Conservation (phyloP, 2,888 invertebrate genomes). For the Morpho achilles region DNA sequence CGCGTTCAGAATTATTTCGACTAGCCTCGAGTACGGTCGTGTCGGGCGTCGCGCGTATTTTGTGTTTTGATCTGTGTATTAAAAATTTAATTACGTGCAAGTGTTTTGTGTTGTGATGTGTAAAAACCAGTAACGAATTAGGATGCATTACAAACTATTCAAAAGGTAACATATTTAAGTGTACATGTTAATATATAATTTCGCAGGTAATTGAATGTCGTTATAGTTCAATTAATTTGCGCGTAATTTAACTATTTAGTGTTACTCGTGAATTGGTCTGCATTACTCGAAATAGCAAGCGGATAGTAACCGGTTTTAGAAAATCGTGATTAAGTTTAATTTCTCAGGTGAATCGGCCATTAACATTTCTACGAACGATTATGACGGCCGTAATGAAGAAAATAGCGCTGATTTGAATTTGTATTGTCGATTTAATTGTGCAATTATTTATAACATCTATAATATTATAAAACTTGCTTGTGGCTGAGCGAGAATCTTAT, state of each 20-base stretch:
- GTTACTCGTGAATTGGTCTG: slow-evolving; percentile 11
- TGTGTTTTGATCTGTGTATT: slow-evolving; percentile 15
- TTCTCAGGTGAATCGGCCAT: background rate
- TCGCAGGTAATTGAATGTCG: too few relatives aligned
- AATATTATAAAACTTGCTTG: too few relatives aligned
- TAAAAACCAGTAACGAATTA: slow-evolving; percentile 34
- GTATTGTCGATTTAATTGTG: background rate
- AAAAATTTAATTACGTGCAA: slow-evolving; percentile 23
- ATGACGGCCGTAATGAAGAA: background rate
- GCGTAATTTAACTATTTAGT: slow-evolving; percentile 1
- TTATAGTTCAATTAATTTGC: background rate
- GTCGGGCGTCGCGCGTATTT: slow-evolving; percentile 26
- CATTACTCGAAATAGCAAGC: background rate
- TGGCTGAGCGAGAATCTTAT: background rate
- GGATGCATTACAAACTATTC: slow-evolving; percentile 74
- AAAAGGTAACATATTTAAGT: slow-evolving; percentile 53
- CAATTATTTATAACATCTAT: background rate
- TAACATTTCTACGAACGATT: slow-evolving; percentile 4
- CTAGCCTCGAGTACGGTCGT: slow-evolving; percentile 39
- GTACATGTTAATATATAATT: slow-evolving; percentile 3
- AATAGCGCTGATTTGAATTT: background rate
- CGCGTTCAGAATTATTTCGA: slow-evolving; percentile 51
- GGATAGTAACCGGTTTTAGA: slow-evolving; percentile 14
- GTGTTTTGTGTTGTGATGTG: slow-evolving; percentile 39
- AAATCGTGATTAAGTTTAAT: slow-evolving; percentile 14